Evolutionary conservation across 2,888 invertebrate genomes (phyloP), one percentile per base, ranked within the genome.

Genomic region (Nemotelus pantherinus): DNA sequence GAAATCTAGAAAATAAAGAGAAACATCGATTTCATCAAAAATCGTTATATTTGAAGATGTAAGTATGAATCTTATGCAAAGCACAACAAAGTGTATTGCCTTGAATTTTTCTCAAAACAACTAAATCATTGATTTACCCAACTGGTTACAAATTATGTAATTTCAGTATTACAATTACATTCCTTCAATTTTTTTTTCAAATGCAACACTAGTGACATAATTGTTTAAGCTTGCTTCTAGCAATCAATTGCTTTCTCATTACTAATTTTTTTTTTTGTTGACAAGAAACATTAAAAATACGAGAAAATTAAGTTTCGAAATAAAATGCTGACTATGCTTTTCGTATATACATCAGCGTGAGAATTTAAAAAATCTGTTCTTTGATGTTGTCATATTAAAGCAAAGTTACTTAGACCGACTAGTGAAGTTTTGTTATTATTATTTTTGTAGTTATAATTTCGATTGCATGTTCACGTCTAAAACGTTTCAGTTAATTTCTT

Each of bases 71-170:
- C 39, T 41, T 9, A 50, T 68, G 53, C 68, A 68, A 67, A 74
- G 74, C 74, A 74, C 74, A 74, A 74, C 74, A 74, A 74, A 63
- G 74, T 74, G 74, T 74, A 74, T 74, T 74, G 74, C 74, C 74
- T 74, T 57, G 39, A 74, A 48, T 53, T 60, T 74, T 60, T 41
- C 39, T 47, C 39, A 70, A 9, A 63, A 63, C 41, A 9, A 6
- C 39, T 68, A 25, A 39, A 68, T 48, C 41, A 9, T 25, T 41
- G 63, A 43, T 25, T 25, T 25, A 25, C 25, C 25, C 25, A 63
- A 68, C 48, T 68, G 50, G 39, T 68, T 25, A 25, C 25, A 25
- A 25, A 25, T 25, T 25, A 25, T 25, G 41, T 50, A 68, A 68
- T 39, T 2, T 50, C 39, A 68, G n/a, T 48, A 25, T 9, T 10